These are phyloP conservation scores for Cololabis saira DNA, from an alignment of 2,113 vertebrate genomes.

Conservation along the genomic window DNA sequence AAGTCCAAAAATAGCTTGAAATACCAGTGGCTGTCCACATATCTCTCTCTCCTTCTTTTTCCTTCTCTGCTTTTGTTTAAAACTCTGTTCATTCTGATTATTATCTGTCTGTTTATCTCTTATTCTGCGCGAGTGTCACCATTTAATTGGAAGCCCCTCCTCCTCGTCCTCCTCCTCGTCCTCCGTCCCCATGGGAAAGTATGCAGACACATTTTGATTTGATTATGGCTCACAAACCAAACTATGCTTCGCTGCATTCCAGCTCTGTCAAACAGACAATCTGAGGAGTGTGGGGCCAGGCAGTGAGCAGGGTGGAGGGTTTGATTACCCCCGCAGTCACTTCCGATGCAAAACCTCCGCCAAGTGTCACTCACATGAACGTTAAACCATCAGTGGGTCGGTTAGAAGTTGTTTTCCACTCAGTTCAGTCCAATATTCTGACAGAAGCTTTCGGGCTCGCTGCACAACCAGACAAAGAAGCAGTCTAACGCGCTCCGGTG, in stretches of 20 bases:
- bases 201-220: slow-evolving; percentile 75
- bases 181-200: slow-evolving; percentile 68
- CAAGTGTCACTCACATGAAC: too few relatives aligned
- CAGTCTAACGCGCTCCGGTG: not conserved
- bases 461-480: not conserved
- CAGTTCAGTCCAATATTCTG: not conserved
- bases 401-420: not conserved
- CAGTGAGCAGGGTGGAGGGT: slow-evolving; percentile 15
- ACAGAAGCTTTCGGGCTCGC: not conserved
- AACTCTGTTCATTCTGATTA: slow-evolving; percentile 35
- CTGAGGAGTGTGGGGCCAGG: slow-evolving; percentile 12
- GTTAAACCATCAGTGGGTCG: too few relatives aligned
- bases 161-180: slow-evolving; percentile 33
- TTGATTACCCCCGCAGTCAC: not conserved
- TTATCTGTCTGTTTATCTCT: slow-evolving; percentile 47
- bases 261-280: slow-evolving; percentile 18
- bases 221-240: slow-evolving; percentile 65
- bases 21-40: slow-evolving; percentile 25
- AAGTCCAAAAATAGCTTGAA: slow-evolving; percentile 56
- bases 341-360: not conserved
- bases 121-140: slow-evolving; percentile 45
- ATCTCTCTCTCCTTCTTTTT: not conserved
- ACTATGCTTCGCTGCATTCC: slow-evolving; percentile 51
- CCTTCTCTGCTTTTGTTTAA: slow-evolving; percentile 35
- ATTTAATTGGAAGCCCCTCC: slow-evolving; percentile 62